Base-by-base conservation (phyloP, 2,113 vertebrate genomes). In the Gopherus evgoodei region DNA sequence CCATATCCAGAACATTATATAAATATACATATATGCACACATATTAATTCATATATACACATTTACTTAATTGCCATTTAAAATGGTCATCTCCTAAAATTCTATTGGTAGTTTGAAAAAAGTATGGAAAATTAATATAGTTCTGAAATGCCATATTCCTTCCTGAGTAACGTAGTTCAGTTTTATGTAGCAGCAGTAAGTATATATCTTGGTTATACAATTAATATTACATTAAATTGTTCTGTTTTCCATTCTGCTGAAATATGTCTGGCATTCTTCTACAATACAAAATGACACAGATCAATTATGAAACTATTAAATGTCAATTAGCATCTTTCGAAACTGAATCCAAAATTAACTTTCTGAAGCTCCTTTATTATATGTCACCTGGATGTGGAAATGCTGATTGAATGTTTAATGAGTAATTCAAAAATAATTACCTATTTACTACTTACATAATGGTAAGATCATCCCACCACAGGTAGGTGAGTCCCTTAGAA, bases 271-370 rank as follows among this genome's bases (percentile, higher is more conserved):
- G 82, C 79, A 72, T 90, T 97, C 95, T 92, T 79, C 90, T 91
- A 92, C 84, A 78, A 95, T 62, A 83, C 76, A 88, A 96, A 82
- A 93, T 93, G 97, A 97, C 95, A 96, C 57, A 97, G 95, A 97
- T 98, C 96, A 98, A 97, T 98, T 98, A 95, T 85, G 72, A 97
- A 97, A 93, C 96, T 96, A 95, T 96, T 98, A 98, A 97, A 98
- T 92, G 91, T 95, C 96, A 97, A 94, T 98, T 98, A 98, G 94
- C 91, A 95, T 94, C 95, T 97, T 95, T 96, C 88, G 81, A 93
- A 97, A 93, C 91, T 90, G 96, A 98, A 97, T 98, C 95, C 92
- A 95, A 96, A 98, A 97, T 94, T 91, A 98, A 97, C 87, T 91
- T 95, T 90, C 94, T 96, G 96, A 96, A 90, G 90, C 87, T 89